A percentile compares a stretch with the other conserved stretches of the same genome.
Conservation (phyloP, 2,888 invertebrate species). For the Pseudolycoriella hygida region DNA sequence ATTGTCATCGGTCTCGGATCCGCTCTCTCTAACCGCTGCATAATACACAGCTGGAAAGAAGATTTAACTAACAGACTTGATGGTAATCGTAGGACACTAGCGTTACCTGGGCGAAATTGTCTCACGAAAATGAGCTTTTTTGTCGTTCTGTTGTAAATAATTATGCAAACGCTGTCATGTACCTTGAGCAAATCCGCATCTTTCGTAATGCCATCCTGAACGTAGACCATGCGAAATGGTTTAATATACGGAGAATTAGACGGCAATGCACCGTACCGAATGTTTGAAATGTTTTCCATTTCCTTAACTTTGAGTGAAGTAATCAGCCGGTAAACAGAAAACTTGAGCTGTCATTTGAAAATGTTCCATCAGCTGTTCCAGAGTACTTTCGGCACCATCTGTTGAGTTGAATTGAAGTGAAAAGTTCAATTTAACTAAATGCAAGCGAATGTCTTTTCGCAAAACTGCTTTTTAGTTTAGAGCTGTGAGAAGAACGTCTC, state of each 20-base stretch:
- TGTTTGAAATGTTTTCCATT: constrained; percentile 26
- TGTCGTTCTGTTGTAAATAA: constrained; percentile 62
- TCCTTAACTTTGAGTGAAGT: too few relatives aligned
- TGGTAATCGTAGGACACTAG: too few relatives aligned
- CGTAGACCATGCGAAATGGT: constrained; percentile 54
- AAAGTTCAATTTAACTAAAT: too few relatives aligned
- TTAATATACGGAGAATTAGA: constrained; percentile 53
- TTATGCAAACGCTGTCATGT: constrained; percentile 72
- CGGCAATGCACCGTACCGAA: constrained; percentile 34
- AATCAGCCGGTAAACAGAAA: too few relatives aligned
- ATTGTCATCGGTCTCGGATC: constrained; percentile 24
- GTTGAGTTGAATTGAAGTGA: too few relatives aligned
- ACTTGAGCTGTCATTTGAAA: too few relatives aligned
- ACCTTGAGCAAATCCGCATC: constrained; percentile 68
- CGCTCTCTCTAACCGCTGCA: constrained; percentile 18
- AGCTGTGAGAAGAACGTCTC: too few relatives aligned
- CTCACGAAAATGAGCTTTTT: constrained; percentile 70
- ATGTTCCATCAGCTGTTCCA: too few relatives aligned
- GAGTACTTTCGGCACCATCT: too few relatives aligned
- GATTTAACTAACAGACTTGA: too few relatives aligned
- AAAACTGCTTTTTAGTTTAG: too few relatives aligned
- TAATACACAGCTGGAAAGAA: constrained; percentile 50
- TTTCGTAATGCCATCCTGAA: constrained; percentile 56
- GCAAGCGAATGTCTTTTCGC: too few relatives aligned
- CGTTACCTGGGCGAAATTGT: constrained; percentile 84